Base-by-base conservation (phyloP, 2,797 vertebrate species). In the Oceanodroma leucorhoa region DNA sequence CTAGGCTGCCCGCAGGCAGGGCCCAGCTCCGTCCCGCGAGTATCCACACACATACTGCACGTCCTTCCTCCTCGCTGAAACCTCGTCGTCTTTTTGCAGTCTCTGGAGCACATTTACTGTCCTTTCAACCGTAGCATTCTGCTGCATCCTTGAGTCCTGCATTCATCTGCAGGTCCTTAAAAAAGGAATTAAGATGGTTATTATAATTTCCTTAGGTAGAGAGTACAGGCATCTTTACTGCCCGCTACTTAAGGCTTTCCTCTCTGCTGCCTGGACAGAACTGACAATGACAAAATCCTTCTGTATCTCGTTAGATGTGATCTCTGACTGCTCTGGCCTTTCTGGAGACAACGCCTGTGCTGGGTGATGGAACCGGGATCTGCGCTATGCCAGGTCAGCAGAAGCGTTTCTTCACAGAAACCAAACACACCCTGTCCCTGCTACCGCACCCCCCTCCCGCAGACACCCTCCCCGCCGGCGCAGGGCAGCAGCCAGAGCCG, bases 401-500 rank as follows among this genome's bases (percentile, higher is more conserved):
- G 3, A 34, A 30, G 32, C 1, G 19, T 20, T 36, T 41, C 57
- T 22, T 32, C 51, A 5, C 1, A 21, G 57, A 14, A n/a, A n/a
- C 14, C 50, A 26, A 46, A 16, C 21, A 14, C 1, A 4, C 14
- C 32, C 22, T 5, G 58, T 9, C 32, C 6, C 85, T 14, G 32
- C 30, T 18, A 3, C 72, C 4, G 7, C 48, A 8, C 41, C 14
- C 29, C 34, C 34, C 21, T 60, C 36, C 76, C 9, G 57, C 13
- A 7, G 40, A 3, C 1, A 23, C 10, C 43, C 51, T 4, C 24
- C 10, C 2, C 24, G 2, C 38, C 3, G 5, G 54, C 29, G 46
- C 54, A 61, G 55, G 54, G 40, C 55, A 53, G 64, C 3, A 23
- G 19, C 8, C 40, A 7, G 6, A n/a, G 72, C 55, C 14, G n/a